Evolutionary conservation across 1,140 invertebrate genomes (phyloP), one percentile per base, ranked within the genome.

Genomic region (Eueides isabella): DNA sequence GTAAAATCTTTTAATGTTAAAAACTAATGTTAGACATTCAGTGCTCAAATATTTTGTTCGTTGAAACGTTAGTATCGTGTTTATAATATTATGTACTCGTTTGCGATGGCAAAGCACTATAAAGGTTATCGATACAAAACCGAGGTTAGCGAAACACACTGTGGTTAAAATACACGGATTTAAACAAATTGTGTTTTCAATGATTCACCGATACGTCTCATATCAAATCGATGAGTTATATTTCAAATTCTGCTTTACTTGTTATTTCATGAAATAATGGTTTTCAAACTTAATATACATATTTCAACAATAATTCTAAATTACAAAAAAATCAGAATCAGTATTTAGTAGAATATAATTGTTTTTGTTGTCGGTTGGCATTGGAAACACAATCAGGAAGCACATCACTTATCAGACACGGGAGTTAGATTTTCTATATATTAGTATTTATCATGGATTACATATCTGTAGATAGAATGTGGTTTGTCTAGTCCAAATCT

Each of bases 381-480:
- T 86, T 90, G 86, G 85, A 87, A 88, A 88, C 85, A 80, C 80
- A 87, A 80, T 78, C 79, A 23, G 62, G 26, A 84, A 81, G 86
- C 89, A 90, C 85, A 85, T 85, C 82, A 87, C 82, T 76, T 79
- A 78, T 85, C 77, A 75, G 80, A 84, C 86, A 90, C 85, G 85
- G 80, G 82, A 86, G 71, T 87, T 90, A 92, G 87, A 92, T 87
- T 91, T 91, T 90, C 83, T 91, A 89, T 86, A 88, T 92, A 87
- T 90, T 92, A 92, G 86, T 83, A 87, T 90, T 92, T 92, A 93
- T 93, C 90, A 92, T 93, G 87, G 90, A 91, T 91, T 89, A 93
- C 91, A 93, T 93, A 93, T 93, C 91, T 93, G 87, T 93, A 93
- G 91, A 92, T 92, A 92, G 90, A 88, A 91, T 88, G 91, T 93